Percentiles rank a stretch among this genome's conserved stretches.
Evolutionary conservation across 35 echinoderm and acorn worm species (phyloP).

Genomic region (Stichopus chloronotus): DNA sequence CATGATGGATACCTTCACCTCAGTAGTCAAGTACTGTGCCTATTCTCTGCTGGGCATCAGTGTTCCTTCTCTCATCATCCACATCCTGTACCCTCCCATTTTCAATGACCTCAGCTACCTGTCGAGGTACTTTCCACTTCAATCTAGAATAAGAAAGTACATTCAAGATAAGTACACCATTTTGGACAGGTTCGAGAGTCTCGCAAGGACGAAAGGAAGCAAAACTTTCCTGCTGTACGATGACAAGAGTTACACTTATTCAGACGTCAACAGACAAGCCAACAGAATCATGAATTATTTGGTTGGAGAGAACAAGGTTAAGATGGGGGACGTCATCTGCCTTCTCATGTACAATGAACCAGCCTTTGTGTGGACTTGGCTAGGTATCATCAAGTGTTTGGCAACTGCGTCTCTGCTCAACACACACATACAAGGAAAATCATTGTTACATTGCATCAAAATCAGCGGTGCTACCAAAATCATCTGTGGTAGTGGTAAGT

Average conservation of each 20-base stretch:
- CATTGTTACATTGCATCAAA: conserved; percentile 78
- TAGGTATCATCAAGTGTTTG: conserved; percentile 71
- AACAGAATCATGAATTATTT: conserved; percentile 71
- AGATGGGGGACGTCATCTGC: conserved; percentile 50
- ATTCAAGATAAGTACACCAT: neutral
- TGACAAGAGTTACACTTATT: conserved; percentile 65
- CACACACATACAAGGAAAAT: conserved; percentile 51
- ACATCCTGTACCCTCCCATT: neutral
- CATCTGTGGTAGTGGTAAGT: neutral
- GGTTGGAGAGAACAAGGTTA: neutral
- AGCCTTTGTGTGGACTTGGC: conserved; percentile 60
- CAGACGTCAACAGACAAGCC: conserved; percentile 47
- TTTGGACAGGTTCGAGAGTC: conserved; percentile 67
- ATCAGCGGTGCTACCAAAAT: conserved; percentile 58
- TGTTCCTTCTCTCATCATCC: neutral
- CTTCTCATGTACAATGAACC: conserved; percentile 78
- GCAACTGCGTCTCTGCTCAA: conserved; percentile 66
- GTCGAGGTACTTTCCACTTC: neutral
- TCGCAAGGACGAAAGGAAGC: conserved; percentile 25
- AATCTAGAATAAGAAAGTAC: neutral
- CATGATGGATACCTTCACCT: too few relatives aligned
- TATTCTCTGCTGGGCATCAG: neutral
- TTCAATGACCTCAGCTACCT: neutral
- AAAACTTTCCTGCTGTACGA: conserved; percentile 70
- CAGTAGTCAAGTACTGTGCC: neutral